A percentile compares a stretch with the other conserved stretches of the same genome.
Conservation (phyloP, 2,113 vertebrate genomes). For the Stictonetta naevosa region DNA sequence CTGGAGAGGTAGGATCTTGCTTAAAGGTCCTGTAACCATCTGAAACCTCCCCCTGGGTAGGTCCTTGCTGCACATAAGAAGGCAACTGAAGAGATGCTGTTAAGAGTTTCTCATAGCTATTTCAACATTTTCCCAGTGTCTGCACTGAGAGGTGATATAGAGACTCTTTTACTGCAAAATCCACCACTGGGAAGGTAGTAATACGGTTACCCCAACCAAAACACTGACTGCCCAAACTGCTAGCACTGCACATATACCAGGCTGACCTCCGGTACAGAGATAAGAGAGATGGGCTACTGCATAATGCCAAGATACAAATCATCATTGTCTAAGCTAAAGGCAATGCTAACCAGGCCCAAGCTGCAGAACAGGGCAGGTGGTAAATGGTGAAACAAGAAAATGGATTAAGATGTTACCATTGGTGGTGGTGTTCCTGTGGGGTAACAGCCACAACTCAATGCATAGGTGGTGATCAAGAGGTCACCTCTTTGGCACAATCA, state of each 20-base stretch:
- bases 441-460: rapidly evolving
- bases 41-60: background rate
- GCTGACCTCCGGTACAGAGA: background rate
- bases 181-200: background rate
- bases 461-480: background rate
- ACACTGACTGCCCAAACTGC: background rate
- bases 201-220: background rate
- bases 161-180: background rate
- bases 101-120: background rate
- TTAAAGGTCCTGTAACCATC: background rate
- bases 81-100: background rate
- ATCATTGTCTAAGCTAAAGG: background rate
- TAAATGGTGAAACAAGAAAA: background rate
- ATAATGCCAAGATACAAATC: background rate
- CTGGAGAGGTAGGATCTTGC: background rate
- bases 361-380: background rate
- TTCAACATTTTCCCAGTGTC: background rate
- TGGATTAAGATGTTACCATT: background rate
- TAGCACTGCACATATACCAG: background rate
- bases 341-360: background rate
- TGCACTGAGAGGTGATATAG: background rate
- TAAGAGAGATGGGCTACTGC: background rate
- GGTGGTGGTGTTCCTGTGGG: background rate
- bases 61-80: background rate
- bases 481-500: rapidly evolving